Conservation (phyloP, 2,797 vertebrate species). For the Bradypodion pumilum region DNA sequence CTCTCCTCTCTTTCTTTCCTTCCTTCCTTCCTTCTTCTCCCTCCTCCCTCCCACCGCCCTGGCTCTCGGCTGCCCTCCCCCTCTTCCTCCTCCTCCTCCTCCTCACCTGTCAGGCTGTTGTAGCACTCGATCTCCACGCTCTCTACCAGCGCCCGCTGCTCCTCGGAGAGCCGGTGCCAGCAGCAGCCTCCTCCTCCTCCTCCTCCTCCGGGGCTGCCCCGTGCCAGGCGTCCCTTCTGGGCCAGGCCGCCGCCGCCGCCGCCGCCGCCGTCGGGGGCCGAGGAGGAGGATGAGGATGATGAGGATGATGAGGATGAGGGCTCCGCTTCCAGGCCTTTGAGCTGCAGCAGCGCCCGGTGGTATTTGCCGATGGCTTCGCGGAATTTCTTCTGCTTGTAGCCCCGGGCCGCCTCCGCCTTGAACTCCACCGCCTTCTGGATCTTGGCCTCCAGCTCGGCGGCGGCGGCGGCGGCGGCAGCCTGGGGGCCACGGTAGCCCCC, state of each 20-base stretch:
- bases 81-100: slow-evolving; percentile 12
- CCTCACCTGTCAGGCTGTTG: slow-evolving; percentile 89
- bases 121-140: slow-evolving; percentile 93
- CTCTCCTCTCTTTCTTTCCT: too few relatives aligned
- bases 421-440: slow-evolving; percentile 90
- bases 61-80: too few relatives aligned
- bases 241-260: slow-evolving; percentile 51
- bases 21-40: too few relatives aligned
- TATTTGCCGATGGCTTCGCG: slow-evolving; percentile 94
- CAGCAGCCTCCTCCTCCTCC: slow-evolving; percentile 62
- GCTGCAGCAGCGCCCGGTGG: slow-evolving; percentile 90
- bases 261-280: too few relatives aligned
- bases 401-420: slow-evolving; percentile 89
- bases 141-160: slow-evolving; percentile 88
- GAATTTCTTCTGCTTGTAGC: slow-evolving; percentile 95
- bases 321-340: slow-evolving; percentile 79
- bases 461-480: slow-evolving; percentile 64
- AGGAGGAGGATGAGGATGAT: too few relatives aligned
- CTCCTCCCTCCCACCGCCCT: too few relatives aligned
- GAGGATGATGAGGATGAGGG: slow-evolving; percentile 46
- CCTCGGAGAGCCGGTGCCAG: slow-evolving; percentile 79
- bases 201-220: slow-evolving; percentile 55
- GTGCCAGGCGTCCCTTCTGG: slow-evolving; percentile 77
- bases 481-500: neutral
- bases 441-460: slow-evolving; percentile 83